A percentile compares a stretch with the other conserved stretches of the same genome.
Conservation (phyloP, 1,140 invertebrate genomes). For the Cyrtorhinus lividipennis region DNA sequence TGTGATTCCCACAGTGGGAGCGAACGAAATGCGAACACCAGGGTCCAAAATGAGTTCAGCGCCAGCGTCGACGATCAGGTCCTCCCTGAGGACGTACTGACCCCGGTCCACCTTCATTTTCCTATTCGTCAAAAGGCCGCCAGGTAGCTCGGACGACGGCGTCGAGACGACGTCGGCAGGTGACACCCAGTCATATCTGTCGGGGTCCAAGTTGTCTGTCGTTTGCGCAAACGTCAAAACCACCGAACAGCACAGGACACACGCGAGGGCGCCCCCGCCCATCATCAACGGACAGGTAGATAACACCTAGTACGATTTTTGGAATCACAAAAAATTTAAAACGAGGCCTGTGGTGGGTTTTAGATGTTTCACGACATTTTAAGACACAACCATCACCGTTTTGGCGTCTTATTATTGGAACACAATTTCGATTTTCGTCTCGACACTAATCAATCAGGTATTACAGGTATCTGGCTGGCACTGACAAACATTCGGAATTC, state of each 20-base stretch:
- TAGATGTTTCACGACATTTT: background rate
- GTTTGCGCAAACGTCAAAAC: background rate
- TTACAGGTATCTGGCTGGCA: too few relatives aligned
- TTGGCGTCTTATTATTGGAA: background rate
- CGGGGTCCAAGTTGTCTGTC: background rate
- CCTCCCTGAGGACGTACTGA: conserved; percentile 62
- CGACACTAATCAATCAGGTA: background rate
- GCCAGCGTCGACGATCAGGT: conserved; percentile 58
- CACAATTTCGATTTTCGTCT: background rate
- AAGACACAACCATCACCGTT: background rate
- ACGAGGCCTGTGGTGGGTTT: too few relatives aligned
- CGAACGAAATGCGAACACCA: conserved; percentile 71
- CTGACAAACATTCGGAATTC: background rate
- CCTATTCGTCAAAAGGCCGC: conserved; percentile 41
- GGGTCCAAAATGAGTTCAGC: conserved; percentile 67
- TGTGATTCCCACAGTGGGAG: conserved; percentile 77
- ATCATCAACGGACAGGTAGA: background rate
- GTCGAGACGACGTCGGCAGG: background rate
- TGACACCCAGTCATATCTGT: background rate
- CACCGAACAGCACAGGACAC: background rate
- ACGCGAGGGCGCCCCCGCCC: background rate
- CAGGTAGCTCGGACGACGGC: conserved; percentile 35
- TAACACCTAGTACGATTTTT: background rate
- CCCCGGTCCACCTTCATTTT: conserved; percentile 39
- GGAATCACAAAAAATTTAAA: too few relatives aligned